These are phyloP conservation scores for Zaprionus lachaisei DNA, from an alignment of 1,140 invertebrate genomes.

Conservation along the genomic window DNA sequence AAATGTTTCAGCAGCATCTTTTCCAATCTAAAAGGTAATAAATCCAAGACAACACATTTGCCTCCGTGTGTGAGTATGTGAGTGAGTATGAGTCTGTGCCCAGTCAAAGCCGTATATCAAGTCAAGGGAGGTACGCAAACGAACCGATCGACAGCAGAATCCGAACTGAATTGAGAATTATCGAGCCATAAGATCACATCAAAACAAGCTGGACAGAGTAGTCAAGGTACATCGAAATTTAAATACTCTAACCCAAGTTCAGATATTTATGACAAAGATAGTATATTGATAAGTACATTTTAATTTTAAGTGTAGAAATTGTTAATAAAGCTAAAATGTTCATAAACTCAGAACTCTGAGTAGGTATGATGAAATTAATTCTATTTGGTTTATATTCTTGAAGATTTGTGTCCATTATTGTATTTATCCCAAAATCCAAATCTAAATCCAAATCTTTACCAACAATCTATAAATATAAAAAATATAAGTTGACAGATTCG, in stretches of 20 bases:
- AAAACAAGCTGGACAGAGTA: neutral
- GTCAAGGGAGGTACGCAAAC: constrained; percentile 4
- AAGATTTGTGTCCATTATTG: neutral
- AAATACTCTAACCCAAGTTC: neutral
- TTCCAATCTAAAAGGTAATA: neutral
- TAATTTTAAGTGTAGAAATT: too few species aligned
- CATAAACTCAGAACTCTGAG: too few species aligned
- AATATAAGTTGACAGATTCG: neutral
- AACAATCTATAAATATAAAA: neutral
- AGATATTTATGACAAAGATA: too few species aligned
- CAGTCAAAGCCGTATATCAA: neutral
- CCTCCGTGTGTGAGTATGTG: neutral
- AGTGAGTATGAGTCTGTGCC: neutral
- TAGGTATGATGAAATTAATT: too few species aligned
- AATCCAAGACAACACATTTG: neutral
- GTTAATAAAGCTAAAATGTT: too few species aligned
- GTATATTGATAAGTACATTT: too few species aligned
- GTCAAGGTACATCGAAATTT: neutral
- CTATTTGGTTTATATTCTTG: too few species aligned
- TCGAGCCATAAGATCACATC: constrained; percentile 8
- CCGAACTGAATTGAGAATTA: constrained; percentile 27
- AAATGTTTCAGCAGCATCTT: constrained; percentile 29
- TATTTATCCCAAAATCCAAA: too few species aligned
- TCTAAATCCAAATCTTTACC: neutral
- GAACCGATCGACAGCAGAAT: constrained; percentile 26